These are phyloP conservation scores for Uloborus diversus DNA, from an alignment of 1,140 invertebrate genomes.

Conservation along the genomic window DNA sequence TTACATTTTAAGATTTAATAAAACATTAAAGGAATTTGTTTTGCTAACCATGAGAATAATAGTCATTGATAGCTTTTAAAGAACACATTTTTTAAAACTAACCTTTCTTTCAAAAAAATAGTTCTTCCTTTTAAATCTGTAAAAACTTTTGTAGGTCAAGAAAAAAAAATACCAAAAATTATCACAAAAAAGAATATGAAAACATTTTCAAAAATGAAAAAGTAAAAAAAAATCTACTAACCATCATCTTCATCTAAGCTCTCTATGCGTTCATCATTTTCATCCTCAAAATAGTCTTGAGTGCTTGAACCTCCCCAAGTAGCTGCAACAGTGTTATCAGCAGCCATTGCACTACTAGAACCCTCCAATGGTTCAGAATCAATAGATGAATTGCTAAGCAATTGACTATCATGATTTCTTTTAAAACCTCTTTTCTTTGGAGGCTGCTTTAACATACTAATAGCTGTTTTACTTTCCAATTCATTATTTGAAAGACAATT, in stretches of 20 bases:
- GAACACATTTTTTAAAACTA: too few relatives aligned
- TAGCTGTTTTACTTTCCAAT: slow-evolving; percentile 12
- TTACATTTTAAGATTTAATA: too few relatives aligned
- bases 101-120: too few relatives aligned
- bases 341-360: slow-evolving; percentile 38
- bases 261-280: slow-evolving; percentile 28
- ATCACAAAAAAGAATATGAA: too few relatives aligned
- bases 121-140: too few relatives aligned
- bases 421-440: slow-evolving; percentile 8
- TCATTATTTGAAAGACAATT: neutral
- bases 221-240: too few relatives aligned
- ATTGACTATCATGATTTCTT: slow-evolving; percentile 17
- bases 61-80: too few relatives aligned
- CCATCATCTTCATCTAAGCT: slow-evolving; percentile 25
- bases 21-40: too few relatives aligned
- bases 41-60: too few relatives aligned
- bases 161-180: too few relatives aligned
- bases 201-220: too few relatives aligned
- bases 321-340: slow-evolving; percentile 29
- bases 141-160: too few relatives aligned
- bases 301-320: slow-evolving; percentile 57
- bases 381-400: slow-evolving; percentile 32
- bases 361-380: slow-evolving; percentile 45
- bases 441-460: slow-evolving; percentile 13
- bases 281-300: slow-evolving; percentile 49